phyloP scores from a whole-genome alignment of 64 coral and sea anemone genomes.

The Catalaphyllia jardinei region DNA sequence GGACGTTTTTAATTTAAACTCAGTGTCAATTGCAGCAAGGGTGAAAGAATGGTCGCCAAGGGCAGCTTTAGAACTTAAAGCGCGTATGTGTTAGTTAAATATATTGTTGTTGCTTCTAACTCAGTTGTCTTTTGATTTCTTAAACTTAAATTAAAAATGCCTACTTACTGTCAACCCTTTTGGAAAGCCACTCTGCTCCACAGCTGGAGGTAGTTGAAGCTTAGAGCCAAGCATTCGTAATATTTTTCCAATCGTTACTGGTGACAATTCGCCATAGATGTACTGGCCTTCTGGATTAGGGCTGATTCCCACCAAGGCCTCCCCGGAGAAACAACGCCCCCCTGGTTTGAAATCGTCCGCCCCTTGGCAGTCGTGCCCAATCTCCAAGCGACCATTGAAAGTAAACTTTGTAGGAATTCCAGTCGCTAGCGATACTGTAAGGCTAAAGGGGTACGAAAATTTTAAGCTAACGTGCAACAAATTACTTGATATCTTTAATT shows the following conservation, averaged over 20 bases:
- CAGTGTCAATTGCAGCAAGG: no score
- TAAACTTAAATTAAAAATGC: no score
- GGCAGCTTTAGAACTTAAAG: no score
- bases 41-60: no score
- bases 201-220: slow-evolving; percentile 61
- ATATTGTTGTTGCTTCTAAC: no score
- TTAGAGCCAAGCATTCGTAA: slow-evolving; percentile 87
- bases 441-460: not conserved
- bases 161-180: slow-evolving; percentile 77
- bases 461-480: no score
- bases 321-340: slow-evolving; percentile 70
- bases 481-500: no score
- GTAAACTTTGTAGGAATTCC: slow-evolving; percentile 73
- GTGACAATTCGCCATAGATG: slow-evolving; percentile 72
- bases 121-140: no score
- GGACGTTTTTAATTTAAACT: no score
- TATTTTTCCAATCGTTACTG: slow-evolving; percentile 73
- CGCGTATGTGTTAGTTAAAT: no score
- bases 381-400: slow-evolving; percentile 70
- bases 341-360: slow-evolving; percentile 54
- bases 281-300: slow-evolving; percentile 69
- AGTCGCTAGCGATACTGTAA: slow-evolving; percentile 56
- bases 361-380: slow-evolving; percentile 70
- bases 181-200: slow-evolving; percentile 77
- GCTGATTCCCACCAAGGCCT: slow-evolving; percentile 68